These are phyloP conservation scores for Machimus atricapillus DNA, from an alignment of 2,888 invertebrate species.

Conservation along the genomic window DNA sequence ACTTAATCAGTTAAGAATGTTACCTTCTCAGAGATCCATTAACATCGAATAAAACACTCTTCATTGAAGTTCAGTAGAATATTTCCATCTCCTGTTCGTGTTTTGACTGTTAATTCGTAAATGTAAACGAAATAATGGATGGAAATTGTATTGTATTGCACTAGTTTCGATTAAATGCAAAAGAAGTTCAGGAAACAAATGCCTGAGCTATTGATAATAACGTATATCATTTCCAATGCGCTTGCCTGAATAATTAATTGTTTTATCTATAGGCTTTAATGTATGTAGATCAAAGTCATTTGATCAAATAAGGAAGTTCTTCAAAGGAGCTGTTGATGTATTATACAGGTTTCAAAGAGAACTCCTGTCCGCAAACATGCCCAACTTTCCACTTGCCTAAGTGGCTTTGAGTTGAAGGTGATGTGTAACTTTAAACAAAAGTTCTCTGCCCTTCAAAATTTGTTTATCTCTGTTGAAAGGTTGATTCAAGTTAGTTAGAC, in stretches of 20 bases:
- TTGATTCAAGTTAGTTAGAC: not conserved
- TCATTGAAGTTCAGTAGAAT: no score
- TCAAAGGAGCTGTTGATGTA: not conserved
- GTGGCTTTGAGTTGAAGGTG: not conserved
- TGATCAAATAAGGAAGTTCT: constrained; percentile 5
- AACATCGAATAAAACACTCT: no score
- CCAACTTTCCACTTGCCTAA: not conserved
- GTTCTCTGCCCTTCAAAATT: not conserved
- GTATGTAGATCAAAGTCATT: not conserved
- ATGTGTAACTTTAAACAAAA: not conserved
- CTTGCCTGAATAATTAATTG: not conserved
- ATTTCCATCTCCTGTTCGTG: no score
- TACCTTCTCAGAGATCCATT: no score
- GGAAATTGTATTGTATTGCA: no score
- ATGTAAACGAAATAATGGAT: no score
- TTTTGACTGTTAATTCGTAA: no score
- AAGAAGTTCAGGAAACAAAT: not conserved
- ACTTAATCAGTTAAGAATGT: no score
- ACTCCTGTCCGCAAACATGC: not conserved
- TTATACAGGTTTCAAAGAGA: not conserved
- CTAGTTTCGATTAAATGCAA: not conserved
- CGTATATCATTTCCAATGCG: not conserved
- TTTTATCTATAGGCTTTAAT: not conserved
- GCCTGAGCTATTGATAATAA: not conserved
- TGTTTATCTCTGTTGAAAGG: not conserved